Evolutionary conservation across 1,140 invertebrate genomes (phyloP).

Genomic region (Chymomyza costata): DNA sequence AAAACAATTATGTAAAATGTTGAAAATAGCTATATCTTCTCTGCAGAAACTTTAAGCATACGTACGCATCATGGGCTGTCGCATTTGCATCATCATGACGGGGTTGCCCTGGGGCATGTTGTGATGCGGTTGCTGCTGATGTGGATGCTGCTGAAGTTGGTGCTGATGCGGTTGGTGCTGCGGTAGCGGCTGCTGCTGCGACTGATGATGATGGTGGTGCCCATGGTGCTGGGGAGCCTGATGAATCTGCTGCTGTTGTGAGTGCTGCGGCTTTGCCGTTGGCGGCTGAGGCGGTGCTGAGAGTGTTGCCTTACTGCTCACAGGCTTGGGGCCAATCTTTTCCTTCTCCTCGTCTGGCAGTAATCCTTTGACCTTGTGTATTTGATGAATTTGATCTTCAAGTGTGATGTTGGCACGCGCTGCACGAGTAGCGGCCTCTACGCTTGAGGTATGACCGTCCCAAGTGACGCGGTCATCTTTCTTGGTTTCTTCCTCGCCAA

Average conservation of each 20-base stretch:
- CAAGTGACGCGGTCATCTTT: conserved; percentile 95
- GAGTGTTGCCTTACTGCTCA: conserved; percentile 74
- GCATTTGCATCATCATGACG: conserved; percentile 83
- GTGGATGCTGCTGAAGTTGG: conserved; percentile 56
- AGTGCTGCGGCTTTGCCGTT: conserved; percentile 35
- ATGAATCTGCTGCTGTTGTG: conserved; percentile 44
- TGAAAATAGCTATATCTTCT: too few species aligned
- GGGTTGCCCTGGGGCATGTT: conserved; percentile 62
- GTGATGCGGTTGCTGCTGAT: conserved; percentile 36
- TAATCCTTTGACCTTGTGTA: conserved; percentile 95
- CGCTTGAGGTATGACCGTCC: conserved; percentile 98
- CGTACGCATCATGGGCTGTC: conserved; percentile 79
- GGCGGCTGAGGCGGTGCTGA: conserved; percentile 51
- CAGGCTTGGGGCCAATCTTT: conserved; percentile 89
- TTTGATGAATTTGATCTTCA: conserved; percentile 98
- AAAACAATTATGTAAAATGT: background rate
- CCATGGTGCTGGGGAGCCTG: conserved; percentile 28
- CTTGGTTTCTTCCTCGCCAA: conserved; percentile 94
- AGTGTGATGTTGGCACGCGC: conserved; percentile 96
- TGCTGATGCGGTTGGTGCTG: conserved; percentile 70
- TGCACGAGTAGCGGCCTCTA: conserved; percentile 92
- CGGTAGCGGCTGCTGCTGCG: conserved; percentile 74
- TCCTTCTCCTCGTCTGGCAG: conserved; percentile 96
- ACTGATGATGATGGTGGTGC: conserved; percentile 34
- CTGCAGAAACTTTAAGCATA: background rate